phyloP scores from a whole-genome alignment of 2,888 invertebrate species.

The Synanthedon tipuliformis region DNA sequence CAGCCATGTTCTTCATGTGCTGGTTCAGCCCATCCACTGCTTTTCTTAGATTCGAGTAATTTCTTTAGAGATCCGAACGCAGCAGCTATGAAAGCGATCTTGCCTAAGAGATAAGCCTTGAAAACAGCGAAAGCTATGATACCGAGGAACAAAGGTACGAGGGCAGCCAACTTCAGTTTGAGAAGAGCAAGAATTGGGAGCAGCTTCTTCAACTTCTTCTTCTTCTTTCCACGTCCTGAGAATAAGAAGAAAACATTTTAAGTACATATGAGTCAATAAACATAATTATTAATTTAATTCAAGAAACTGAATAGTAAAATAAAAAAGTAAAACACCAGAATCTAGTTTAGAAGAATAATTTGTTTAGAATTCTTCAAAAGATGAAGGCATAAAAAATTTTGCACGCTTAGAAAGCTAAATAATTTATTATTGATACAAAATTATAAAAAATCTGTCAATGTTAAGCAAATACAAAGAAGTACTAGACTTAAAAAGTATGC shows the following conservation, averaged over 20 bases:
- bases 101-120: conserved; percentile 86
- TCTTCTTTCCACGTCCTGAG: conserved; percentile 82
- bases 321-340: too few species aligned
- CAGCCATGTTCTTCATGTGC: conserved; percentile 70
- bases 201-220: conserved; percentile 81
- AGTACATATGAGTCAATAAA: too few species aligned
- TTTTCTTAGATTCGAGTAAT: conserved; percentile 77
- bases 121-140: conserved; percentile 82
- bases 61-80: conserved; percentile 76
- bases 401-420: too few species aligned
- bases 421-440: too few species aligned
- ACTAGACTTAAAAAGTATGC: too few species aligned
- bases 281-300: too few species aligned
- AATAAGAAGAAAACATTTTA: conserved; percentile 3
- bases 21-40: conserved; percentile 78
- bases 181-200: conserved; percentile 80
- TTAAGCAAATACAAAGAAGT: too few species aligned
- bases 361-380: too few species aligned
- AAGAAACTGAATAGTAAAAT: too few species aligned
- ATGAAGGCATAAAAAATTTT: too few species aligned
- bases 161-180: conserved; percentile 80
- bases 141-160: conserved; percentile 81
- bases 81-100: conserved; percentile 83
- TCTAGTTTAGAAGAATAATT: too few species aligned
- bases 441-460: too few species aligned